Evolutionary conservation across 2,797 vertebrate genomes (phyloP).

Genomic region (Ctenopoma kingsleyae): DNA sequence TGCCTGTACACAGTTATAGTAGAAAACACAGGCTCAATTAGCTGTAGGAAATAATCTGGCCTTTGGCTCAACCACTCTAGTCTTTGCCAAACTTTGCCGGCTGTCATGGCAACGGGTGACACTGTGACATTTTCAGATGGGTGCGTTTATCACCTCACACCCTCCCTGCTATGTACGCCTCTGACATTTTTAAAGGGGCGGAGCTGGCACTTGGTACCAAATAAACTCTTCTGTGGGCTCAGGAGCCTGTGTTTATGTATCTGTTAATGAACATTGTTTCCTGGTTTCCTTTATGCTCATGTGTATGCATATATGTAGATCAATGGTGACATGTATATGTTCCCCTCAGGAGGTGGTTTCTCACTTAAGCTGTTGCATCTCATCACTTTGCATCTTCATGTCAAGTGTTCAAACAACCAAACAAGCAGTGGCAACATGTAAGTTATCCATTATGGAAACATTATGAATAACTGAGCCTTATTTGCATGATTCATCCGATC

Average conservation of each 20-base stretch:
- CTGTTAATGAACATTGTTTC: conserved; percentile 19
- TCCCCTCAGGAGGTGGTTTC: conserved; percentile 28
- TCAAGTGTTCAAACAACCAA: conserved; percentile 22
- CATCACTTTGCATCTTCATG: conserved; percentile 1
- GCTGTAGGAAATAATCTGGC: conserved; percentile 71
- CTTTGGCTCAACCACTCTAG: conserved; percentile 73
- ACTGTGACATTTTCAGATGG: conserved; percentile 80
- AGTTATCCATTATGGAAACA: conserved; percentile 53
- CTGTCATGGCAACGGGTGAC: conserved; percentile 81
- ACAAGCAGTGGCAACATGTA: conserved; percentile 31
- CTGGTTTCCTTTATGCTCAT: conserved; percentile 24
- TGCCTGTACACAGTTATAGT: conserved; percentile 19
- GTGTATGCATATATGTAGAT: conserved; percentile 38
- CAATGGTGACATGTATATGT: conserved; percentile 32
- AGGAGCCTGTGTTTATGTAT: conserved; percentile 19
- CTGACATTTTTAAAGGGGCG: conserved; percentile 80
- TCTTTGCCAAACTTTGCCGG: conserved; percentile 77
- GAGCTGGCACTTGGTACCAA: conserved; percentile 47
- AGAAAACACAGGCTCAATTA: conserved; percentile 70
- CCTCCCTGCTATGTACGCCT: conserved; percentile 59
- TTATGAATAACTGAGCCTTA: conserved; percentile 51
- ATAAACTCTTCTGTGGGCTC: conserved; percentile 35
- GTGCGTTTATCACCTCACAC: conserved; percentile 73
- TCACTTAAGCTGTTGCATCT: conserved; percentile 39
- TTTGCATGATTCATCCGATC: conserved; percentile 57